Percentiles rank a stretch among this genome's conserved stretches.
phyloP scores from a whole-genome alignment of 1,140 invertebrate genomes.

The Pseudomyrmex concolor region DNA sequence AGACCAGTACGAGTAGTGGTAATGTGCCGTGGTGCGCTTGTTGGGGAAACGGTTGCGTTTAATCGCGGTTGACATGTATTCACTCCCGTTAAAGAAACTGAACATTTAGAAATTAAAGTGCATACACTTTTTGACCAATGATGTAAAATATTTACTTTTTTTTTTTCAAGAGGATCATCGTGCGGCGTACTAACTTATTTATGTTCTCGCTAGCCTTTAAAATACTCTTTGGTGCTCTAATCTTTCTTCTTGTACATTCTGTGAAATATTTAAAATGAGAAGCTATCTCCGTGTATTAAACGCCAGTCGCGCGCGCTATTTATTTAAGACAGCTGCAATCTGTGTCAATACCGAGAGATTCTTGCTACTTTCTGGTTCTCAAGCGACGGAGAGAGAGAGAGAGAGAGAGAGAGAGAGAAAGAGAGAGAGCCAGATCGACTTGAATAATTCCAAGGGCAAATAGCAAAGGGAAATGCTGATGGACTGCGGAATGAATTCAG shows the following conservation, averaged over 20 bases:
- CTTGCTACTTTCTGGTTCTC: constrained; percentile 45
- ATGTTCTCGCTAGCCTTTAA: not conserved
- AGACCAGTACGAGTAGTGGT: constrained; percentile 87
- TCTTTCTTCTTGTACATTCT: constrained; percentile 27
- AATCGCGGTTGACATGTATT: constrained; percentile 20
- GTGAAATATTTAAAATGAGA: constrained; percentile 28
- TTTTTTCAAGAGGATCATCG: not conserved
- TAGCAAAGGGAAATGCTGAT: constrained; percentile 59
- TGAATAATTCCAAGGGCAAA: constrained; percentile 61
- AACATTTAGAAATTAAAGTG: not conserved
- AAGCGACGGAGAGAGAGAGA: not conserved
- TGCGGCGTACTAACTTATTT: not conserved
- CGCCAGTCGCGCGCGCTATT: constrained; percentile 19
- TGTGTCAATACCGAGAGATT: constrained; percentile 42
- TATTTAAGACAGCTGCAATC: constrained; percentile 56
- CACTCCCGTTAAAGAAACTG: not conserved
- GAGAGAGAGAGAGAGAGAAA: constrained; percentile 8
- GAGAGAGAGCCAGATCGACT: constrained; percentile 35
- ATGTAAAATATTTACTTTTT: not conserved
- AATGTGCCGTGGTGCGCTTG: constrained; percentile 95
- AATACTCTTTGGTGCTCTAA: not conserved
- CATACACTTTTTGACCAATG: not conserved
- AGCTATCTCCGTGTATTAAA: not conserved
- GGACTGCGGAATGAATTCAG: constrained; percentile 56
- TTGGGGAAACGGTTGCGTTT: constrained; percentile 94